A percentile compares a stretch with the other conserved stretches of the same genome.
These are phyloP conservation scores for Pyralis farinalis DNA, from an alignment of 2,888 invertebrate genomes.

Conservation along the genomic window DNA sequence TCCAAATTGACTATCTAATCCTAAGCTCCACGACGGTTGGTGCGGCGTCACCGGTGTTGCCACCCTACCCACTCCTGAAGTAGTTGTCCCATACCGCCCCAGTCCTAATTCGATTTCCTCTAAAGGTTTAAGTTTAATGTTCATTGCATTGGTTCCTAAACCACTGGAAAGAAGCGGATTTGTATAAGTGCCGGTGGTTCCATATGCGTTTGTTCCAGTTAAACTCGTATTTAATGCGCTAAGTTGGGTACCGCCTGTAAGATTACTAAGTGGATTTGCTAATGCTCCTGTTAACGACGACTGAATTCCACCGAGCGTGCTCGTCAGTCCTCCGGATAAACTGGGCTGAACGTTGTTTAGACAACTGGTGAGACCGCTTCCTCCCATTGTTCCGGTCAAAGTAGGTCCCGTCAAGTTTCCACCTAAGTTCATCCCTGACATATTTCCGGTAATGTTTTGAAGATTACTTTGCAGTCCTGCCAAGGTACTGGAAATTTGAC, in stretches of 20 bases:
- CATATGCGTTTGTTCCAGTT: constrained; percentile 56
- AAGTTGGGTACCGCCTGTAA: constrained; percentile 63
- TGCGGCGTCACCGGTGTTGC: constrained; percentile 85
- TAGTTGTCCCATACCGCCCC: constrained; percentile 75
- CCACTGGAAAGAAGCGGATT: constrained; percentile 83
- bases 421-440: constrained; percentile 65
- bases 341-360: constrained; percentile 68
- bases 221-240: constrained; percentile 66
- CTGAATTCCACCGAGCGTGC: constrained; percentile 65
- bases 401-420: constrained; percentile 64
- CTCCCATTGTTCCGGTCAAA: constrained; percentile 74
- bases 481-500: constrained; percentile 72
- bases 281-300: constrained; percentile 63
- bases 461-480: constrained; percentile 72
- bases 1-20: constrained; percentile 82
- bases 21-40: constrained; percentile 81
- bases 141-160: constrained; percentile 81
- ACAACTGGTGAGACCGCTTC: constrained; percentile 65
- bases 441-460: constrained; percentile 67
- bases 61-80: constrained; percentile 69
- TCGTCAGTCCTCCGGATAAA: constrained; percentile 62
- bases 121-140: constrained; percentile 85
- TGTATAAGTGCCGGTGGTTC: constrained; percentile 80
- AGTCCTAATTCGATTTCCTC: constrained; percentile 87
- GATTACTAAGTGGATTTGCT: constrained; percentile 62